Evolutionary conservation across 2,797 vertebrate genomes (phyloP), one percentile per base, ranked within the genome.

Genomic region (Helarctos malayanus): DNA sequence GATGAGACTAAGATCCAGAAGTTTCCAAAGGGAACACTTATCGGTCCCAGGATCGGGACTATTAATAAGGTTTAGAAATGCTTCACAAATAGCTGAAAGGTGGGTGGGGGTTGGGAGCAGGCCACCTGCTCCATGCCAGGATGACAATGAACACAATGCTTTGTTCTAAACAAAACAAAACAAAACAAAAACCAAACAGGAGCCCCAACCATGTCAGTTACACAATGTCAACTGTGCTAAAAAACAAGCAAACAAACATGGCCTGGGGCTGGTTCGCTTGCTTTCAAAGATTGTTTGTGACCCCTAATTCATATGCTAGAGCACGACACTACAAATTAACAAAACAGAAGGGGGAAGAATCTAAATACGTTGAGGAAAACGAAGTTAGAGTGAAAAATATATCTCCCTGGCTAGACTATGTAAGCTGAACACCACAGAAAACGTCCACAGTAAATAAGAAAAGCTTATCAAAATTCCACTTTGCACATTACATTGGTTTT

Each of bases 311-410:
- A 32, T 35, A 68, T 25, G 56, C 32, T 52, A 61, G 95, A 94
- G 80, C 71, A 27, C 45, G 95, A 61, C 49, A 63, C 41, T 65
- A 19, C 65, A 95, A 94, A 95, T 0, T 47, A 15, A 68, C 47
- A 80, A 57, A 71, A 75, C 11, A 4, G 56, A 85, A 59, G 11
- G 14, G 52, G 32, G 2, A 56, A 78, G 32, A 59, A 83, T 94
- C 56, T 76, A 63, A 92, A 93, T 87, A 85, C 12, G 89, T 3
- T 3, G 68, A 89, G 57, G 86, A 90, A 96, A 57, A 54, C 5
- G 59, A 88, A 85, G 5, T 7, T 27, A 25, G 49, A 19, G 8
- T 47, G 12, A 41, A 69, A 83, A 38, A 63, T 18, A 7, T 27
- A 38, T 27, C 13, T 57, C 84, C 68, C 32, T 38, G 59, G 65